A percentile compares a stretch with the other conserved stretches of the same genome.
Conservation (phyloP, 2,113 vertebrate genomes). For the Dasypus novemcinctus region DNA sequence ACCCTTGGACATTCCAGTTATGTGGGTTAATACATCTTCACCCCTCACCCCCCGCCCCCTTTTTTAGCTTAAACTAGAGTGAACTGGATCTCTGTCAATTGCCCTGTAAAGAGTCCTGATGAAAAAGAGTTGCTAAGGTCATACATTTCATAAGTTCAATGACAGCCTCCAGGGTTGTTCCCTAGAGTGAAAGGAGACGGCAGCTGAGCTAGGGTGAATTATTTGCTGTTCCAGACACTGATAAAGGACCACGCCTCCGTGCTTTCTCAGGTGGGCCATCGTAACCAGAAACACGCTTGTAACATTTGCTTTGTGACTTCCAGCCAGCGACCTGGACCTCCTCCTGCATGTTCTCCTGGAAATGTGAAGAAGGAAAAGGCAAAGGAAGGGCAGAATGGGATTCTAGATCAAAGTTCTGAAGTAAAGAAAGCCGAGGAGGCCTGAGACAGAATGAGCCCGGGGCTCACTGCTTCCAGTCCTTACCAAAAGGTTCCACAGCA, state of each 20-base stretch:
- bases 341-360: neutral
- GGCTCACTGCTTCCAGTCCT: neutral
- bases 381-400: neutral
- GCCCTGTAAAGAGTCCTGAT: neutral
- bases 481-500: too few relatives aligned
- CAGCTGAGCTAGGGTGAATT: neutral
- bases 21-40: neutral
- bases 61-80: neutral
- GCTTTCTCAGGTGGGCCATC: neutral
- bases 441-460: neutral
- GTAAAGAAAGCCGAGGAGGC: neutral
- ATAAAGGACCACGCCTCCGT: neutral
- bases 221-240: neutral
- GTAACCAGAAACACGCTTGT: neutral
- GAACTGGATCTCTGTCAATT: neutral
- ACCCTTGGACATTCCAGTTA: neutral
- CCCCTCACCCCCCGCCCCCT: neutral
- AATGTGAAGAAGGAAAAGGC: neutral
- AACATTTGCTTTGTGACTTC: neutral
- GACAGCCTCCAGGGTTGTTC: neutral
- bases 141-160: neutral
- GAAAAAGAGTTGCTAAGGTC: neutral
- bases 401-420: neutral
- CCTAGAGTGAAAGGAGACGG: neutral
- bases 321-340: neutral